phyloP scores from a whole-genome alignment of 2,113 vertebrate species.

The Corythaeola cristata region DNA sequence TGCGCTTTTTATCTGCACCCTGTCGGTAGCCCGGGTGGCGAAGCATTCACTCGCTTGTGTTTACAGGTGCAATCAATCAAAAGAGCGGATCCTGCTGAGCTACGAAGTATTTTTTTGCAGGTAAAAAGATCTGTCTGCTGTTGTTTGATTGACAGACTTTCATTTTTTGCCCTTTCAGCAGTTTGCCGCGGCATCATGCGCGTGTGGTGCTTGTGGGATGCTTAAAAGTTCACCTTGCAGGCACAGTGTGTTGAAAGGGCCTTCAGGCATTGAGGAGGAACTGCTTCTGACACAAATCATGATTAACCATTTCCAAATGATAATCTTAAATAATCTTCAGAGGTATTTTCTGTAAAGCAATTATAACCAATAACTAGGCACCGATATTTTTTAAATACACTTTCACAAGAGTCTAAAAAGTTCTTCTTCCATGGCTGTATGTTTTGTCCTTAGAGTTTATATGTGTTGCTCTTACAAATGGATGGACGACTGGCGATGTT shows the following conservation, averaged over 20 bases:
- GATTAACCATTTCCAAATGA: neutral
- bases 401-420: neutral
- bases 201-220: fast-evolving
- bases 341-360: neutral
- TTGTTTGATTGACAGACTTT: neutral
- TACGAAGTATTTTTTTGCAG: constrained; percentile 90
- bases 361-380: neutral
- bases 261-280: neutral
- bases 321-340: neutral
- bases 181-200: fast-evolving
- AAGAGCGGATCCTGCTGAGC: constrained; percentile 88
- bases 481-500: fast-evolving
- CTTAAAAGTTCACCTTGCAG: neutral
- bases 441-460: neutral
- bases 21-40: neutral
- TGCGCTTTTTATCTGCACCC: neutral
- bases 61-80: constrained; percentile 87
- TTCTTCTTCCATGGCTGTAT: neutral
- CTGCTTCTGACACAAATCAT: neutral
- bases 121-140: constrained; percentile 74
- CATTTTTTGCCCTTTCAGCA: neutral
- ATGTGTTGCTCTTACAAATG: neutral
- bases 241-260: neutral
- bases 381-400: neutral
- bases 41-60: constrained; percentile 21